Evolutionary conservation across 1,140 invertebrate genomes (phyloP).

Genomic region (Cydia pomonella): DNA sequence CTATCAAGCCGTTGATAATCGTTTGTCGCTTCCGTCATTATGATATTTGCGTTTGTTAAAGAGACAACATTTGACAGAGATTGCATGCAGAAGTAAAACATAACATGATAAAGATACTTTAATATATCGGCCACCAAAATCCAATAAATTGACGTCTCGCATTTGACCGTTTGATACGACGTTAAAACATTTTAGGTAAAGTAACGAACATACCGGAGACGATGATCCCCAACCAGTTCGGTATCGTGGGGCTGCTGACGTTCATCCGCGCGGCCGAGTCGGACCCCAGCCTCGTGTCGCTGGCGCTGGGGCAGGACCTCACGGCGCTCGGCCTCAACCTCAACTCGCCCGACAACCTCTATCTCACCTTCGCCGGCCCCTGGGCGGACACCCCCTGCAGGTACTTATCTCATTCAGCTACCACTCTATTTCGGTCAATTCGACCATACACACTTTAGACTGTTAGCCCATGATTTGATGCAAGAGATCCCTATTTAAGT

Average conservation of each 20-base stretch:
- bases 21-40: no score
- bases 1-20: no score
- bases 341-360: constrained; percentile 97
- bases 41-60: no score
- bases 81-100: no score
- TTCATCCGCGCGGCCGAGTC: constrained; percentile 98
- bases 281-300: constrained; percentile 95
- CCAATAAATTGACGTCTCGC: constrained; percentile 11
- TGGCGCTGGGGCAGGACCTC: constrained; percentile 98
- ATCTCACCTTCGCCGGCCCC: constrained; percentile 98
- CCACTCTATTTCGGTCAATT: constrained; percentile 22
- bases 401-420: constrained; percentile 58
- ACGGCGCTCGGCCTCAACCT: constrained; percentile 98
- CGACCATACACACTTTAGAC: no score
- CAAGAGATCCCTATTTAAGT: no score
- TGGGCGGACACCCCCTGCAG: constrained; percentile 98
- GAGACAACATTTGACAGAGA: no score
- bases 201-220: constrained; percentile 98
- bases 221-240: constrained; percentile 99
- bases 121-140: constrained; percentile 37
- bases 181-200: constrained; percentile 83
- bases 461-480: no score
- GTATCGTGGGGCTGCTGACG: constrained; percentile 98
- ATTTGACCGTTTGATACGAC: constrained; percentile 34
- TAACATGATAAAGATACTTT: constrained; percentile 35